These are phyloP conservation scores for Melipona quadrifasciata DNA, from an alignment of 1,140 invertebrate genomes.

Conservation along the genomic window DNA sequence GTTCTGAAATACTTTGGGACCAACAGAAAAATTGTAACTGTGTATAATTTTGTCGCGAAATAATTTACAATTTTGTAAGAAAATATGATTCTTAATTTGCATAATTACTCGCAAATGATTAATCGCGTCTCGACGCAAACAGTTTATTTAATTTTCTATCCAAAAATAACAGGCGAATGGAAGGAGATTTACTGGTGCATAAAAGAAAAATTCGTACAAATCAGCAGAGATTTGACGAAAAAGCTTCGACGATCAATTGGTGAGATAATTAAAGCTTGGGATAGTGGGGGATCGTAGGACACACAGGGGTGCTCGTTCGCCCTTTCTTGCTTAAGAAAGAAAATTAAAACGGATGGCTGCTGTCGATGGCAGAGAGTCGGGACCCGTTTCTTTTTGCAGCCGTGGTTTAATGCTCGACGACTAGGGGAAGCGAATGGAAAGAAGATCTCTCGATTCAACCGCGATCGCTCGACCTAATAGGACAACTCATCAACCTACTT, in stretches of 20 bases:
- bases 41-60: too few relatives aligned
- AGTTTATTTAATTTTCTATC: too few relatives aligned
- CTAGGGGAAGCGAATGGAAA: constrained; percentile 24
- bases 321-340: constrained; percentile 37
- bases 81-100: too few relatives aligned
- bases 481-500: constrained; percentile 52
- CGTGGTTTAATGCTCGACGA: constrained; percentile 47
- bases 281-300: background rate
- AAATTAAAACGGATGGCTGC: constrained; percentile 54
- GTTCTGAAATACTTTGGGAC: too few relatives aligned
- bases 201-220: background rate
- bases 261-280: constrained; percentile 15
- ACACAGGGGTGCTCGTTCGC: background rate
- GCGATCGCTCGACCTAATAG: constrained; percentile 58
- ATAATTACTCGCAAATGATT: too few relatives aligned
- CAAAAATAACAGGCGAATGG: too few relatives aligned
- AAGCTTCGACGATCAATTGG: background rate
- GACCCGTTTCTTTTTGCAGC: constrained; percentile 42
- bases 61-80: too few relatives aligned
- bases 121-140: too few relatives aligned
- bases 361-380: constrained; percentile 50
- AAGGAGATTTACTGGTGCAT: background rate
- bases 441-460: constrained; percentile 49
- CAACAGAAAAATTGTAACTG: too few relatives aligned
- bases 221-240: background rate